These are phyloP conservation scores for Capra hircus DNA, from an alignment of 2,113 vertebrate species.

Conservation along the genomic window DNA sequence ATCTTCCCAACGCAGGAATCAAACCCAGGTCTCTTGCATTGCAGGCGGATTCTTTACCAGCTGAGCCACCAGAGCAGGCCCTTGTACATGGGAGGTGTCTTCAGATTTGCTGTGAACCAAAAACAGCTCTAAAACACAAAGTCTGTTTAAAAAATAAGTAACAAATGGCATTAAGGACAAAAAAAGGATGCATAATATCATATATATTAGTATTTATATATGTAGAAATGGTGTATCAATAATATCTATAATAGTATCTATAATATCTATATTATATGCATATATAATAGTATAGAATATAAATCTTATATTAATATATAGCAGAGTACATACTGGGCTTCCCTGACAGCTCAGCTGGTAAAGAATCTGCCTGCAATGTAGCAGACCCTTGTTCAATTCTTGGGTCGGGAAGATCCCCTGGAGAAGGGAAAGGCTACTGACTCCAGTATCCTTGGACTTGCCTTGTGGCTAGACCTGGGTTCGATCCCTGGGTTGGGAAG, in stretches of 20 bases:
- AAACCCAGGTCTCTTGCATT: rapidly evolving
- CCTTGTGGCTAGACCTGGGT: no score
- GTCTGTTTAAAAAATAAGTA: neutral
- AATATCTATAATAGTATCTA: neutral
- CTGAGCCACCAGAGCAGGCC: rapidly evolving
- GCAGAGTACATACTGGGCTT: neutral
- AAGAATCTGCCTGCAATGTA: neutral
- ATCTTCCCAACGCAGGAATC: neutral
- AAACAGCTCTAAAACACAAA: neutral
- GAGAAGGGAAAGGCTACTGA: neutral
- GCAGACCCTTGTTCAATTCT: rapidly evolving
- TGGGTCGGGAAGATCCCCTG: neutral
- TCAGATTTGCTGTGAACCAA: neutral
- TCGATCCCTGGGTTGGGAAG: no score
- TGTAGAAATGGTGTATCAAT: neutral
- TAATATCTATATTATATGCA: rapidly evolving
- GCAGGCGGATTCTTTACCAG: neutral
- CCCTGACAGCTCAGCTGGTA: neutral
- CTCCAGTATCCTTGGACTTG: neutral
- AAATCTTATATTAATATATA: neutral
- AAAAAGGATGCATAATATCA: neutral
- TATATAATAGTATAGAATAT: neutral
- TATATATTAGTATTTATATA: neutral
- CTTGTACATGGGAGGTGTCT: neutral
- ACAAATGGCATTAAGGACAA: neutral